Base-by-base conservation (phyloP, 2,797 vertebrate species). In the Carduelis carduelis region DNA sequence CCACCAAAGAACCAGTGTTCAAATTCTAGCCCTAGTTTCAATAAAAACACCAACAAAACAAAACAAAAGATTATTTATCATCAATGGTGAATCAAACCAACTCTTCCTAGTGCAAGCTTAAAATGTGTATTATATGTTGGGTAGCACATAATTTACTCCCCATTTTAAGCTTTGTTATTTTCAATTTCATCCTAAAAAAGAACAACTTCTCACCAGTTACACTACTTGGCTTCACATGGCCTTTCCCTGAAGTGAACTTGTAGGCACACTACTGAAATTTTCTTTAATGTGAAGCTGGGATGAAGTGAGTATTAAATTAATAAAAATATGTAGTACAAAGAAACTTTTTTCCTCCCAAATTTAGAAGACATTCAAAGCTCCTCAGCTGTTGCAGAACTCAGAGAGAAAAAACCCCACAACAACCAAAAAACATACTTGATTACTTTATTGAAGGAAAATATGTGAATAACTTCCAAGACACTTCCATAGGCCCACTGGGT, bases 341-440 rank as follows among this genome's bases (percentile, higher is more conserved):
- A 69, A 44, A 43, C 14, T 4, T 63, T 69, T 65, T 72, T 76
- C 56, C 12, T 23, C 24, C 14, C 22, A 35, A 83, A 74, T 50
- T 69, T 35, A 69, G n/a, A 84, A 64, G 37, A n/a, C 24, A 68
- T 50, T 61, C 35, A 55, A 61, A 82, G 43, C 14, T 69, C 22
- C 28, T 70, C 24, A 57, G 19, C 32, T 69, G 78, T n/a, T 30
- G 65, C 18, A 75, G 59, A 84, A 84, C 20, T 14, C 16, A 81
- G 4, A 34, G 19, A 28, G 5, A 57, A 8, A 24, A 24, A 37
- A 47, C 41, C 12, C 0, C 0, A 0, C 18, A 50, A 63, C 5
- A 56, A 37, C 18, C 19, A 47, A 70, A 52, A 63, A 9, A 2
- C 8, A 13, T 6, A 49, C 7, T 55, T 6, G 2, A 71, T 60